Evolutionary conservation across 2,888 invertebrate genomes (phyloP), one percentile per base, ranked within the genome.

Genomic region (Rhaphigaster nebulosa): DNA sequence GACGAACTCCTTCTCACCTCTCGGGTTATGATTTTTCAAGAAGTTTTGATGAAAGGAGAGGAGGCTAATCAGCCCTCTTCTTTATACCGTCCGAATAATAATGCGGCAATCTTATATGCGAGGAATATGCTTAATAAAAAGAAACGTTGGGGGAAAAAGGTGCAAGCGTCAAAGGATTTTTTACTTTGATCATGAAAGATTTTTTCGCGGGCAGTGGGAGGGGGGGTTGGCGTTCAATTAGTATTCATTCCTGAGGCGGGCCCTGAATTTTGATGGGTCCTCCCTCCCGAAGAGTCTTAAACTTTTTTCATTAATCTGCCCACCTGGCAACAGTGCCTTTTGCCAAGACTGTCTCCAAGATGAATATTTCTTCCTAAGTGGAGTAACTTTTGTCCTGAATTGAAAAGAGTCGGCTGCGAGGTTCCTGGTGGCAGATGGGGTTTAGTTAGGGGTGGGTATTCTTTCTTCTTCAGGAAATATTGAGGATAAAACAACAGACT

Each of bases 101-200:
- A 90, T 91, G 90, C 38, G 54, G 65, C 91, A 91, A 91, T 91
- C 91, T 92, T 91, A 91, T 91, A 92, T 92, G 91, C 91, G 90
- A 90, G 90, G 91, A 91, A 91, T 92, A 91, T 92, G 91, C 90
- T 92, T 91, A 90, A 92, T 91, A 91, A 84, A 89, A 88, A 90
- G 87, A 90, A 90, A 90, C n/a, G 65, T 54, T 10, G 65, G 56
- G 45, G 88, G 76, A 38, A 45, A 90, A 91, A 88, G 87, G 76
- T 84, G 29, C 45, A 90, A 76, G 87, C 91, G 65, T 90, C 90
- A 76, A 84, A 65, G 70, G 54, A 84, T 45, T 91, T 91, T 91
- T 91, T 90, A 87, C 92, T 92, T 92, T 92, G 92, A 92, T 92
- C 92, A 92, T 92, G 91, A 91, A 91, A 91, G 91, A 91, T 92